Conservation (phyloP, 2,888 invertebrate species). For the Sialis fuliginosa region DNA sequence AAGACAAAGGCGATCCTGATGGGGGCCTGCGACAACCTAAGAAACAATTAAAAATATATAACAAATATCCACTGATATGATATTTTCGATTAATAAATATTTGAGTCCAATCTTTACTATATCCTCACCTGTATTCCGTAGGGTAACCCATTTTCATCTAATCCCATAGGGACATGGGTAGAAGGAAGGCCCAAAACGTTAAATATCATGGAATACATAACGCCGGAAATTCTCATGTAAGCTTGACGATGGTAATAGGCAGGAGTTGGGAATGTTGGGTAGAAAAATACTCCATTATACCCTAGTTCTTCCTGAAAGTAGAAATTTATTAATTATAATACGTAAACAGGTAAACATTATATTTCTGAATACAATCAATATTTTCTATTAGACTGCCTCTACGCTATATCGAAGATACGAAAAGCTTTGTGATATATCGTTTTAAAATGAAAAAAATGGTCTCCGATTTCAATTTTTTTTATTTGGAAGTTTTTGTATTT, state of each 20-base stretch:
- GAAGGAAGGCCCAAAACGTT: slow-evolving; percentile 61
- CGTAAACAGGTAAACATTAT: background rate
- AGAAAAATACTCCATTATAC: slow-evolving; percentile 50
- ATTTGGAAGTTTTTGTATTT: too few species aligned
- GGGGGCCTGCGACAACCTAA: slow-evolving; percentile 2
- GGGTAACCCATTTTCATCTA: slow-evolving; percentile 44
- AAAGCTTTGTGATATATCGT: too few species aligned
- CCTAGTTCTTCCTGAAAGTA: slow-evolving; percentile 37
- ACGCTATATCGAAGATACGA: too few species aligned
- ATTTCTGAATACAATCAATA: too few species aligned
- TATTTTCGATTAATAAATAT: background rate
- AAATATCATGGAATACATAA: slow-evolving; percentile 44
- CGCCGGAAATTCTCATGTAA: slow-evolving; percentile 35
- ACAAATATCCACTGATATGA: too few species aligned
- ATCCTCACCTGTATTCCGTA: slow-evolving; percentile 51
- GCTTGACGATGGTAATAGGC: slow-evolving; percentile 50
- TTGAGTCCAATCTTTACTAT: background rate
- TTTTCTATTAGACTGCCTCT: too few species aligned
- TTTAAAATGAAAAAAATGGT: too few species aligned
- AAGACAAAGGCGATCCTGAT: slow-evolving; percentile 3
- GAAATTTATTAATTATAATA: background rate
- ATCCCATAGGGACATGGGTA: slow-evolving; percentile 54
- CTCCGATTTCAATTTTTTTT: too few species aligned
- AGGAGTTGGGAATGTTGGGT: slow-evolving; percentile 44
- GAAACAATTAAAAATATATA: background rate